Conservation (phyloP, 2,888 invertebrate genomes). For the Diabrotica balteata region DNA sequence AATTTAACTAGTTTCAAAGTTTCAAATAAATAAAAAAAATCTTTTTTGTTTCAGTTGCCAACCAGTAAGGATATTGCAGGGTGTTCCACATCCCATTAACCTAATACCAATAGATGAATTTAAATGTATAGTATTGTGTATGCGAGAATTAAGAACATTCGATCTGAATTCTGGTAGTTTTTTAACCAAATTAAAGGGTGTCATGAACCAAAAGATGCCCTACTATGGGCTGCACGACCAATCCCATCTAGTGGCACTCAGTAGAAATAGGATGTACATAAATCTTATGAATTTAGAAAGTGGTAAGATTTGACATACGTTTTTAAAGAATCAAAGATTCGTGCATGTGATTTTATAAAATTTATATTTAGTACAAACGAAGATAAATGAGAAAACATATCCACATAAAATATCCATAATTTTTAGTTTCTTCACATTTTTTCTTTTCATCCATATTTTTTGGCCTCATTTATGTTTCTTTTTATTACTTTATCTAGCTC, state of each 20-base stretch:
- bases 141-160: conserved; percentile 80
- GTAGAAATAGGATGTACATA: conserved; percentile 88
- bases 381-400: no score
- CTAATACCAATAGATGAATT: conserved; percentile 79
- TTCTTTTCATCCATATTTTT: no score
- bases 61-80: conserved; percentile 71
- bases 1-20: no score
- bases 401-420: no score
- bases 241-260: conserved; percentile 80
- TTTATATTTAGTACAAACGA: no score
- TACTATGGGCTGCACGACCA: conserved; percentile 85
- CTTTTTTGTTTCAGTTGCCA: conserved; percentile 62
- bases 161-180: conserved; percentile 79
- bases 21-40: no score
- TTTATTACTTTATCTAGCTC: no score
- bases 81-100: conserved; percentile 79
- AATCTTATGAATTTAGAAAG: conserved; percentile 85
- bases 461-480: no score
- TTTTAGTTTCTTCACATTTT: no score
- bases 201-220: conserved; percentile 94
- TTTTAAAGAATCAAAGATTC: no score
- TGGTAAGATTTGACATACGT: conserved; percentile 60
- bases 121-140: conserved; percentile 81
- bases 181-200: conserved; percentile 78
- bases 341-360: no score